Evolutionary conservation across 1,140 invertebrate genomes (phyloP).

Genomic region (Propsilocerus akamusi): DNA sequence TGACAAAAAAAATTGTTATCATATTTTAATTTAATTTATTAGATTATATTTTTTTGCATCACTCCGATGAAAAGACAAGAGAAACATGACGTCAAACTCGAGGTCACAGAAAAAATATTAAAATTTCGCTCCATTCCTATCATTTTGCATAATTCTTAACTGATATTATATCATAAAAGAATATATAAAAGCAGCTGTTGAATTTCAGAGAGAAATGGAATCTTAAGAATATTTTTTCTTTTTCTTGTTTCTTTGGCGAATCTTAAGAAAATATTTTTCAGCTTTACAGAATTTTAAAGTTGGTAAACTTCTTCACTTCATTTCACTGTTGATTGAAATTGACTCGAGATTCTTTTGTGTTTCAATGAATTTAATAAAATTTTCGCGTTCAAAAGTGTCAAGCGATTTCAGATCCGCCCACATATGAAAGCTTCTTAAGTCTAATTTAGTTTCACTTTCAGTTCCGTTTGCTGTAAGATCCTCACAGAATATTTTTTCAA

Average conservation of each 20-base stretch:
- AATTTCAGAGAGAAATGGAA: not conserved
- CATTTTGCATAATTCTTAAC: not conserved
- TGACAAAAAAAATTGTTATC: too few relatives aligned
- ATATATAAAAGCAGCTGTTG: not conserved
- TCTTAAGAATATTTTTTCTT: not conserved
- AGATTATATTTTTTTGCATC: too few relatives aligned
- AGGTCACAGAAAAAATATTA: not conserved
- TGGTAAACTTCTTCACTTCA: not conserved
- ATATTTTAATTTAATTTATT: too few relatives aligned
- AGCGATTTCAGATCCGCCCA: not conserved
- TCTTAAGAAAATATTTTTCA: not conserved
- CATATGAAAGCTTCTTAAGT: not conserved
- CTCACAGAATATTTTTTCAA: not conserved
- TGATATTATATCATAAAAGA: not conserved
- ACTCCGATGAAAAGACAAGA: not conserved
- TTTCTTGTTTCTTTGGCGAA: not conserved
- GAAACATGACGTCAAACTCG: not conserved
- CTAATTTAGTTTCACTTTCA: not conserved
- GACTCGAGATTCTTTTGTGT: not conserved
- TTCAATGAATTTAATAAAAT: constrained; percentile 1
- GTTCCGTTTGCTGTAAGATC: not conserved
- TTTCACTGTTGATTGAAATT: not conserved
- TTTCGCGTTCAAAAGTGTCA: not conserved
- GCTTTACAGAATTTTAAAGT: not conserved
- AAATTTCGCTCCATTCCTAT: not conserved